Base-by-base conservation (phyloP, 1,140 invertebrate genomes). In the Chironomus tepperi region DNA sequence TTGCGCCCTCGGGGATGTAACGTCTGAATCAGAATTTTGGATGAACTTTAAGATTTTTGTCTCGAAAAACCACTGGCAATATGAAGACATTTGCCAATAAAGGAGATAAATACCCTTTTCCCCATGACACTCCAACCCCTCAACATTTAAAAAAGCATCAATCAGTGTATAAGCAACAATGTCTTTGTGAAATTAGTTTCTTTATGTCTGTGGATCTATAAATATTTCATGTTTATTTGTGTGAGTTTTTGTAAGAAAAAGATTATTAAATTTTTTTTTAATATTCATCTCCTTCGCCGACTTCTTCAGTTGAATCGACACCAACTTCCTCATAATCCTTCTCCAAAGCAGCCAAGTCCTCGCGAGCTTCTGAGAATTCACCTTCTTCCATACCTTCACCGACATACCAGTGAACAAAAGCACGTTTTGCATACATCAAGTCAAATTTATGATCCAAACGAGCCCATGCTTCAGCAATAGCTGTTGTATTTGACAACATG, bases 401-500 rank as follows among this genome's bases (percentile, higher is more conserved):
- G 0, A 89, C 87, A 79, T 91, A 93, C 90, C 90, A 92, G 79
- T 91, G 90, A 0, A 91, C 89, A 80, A 93, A 88, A 42, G 90
- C 88, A 79, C 90, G 84, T 82, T 92, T 86, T 79, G 91, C 84
- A 84, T 91, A 92, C 91, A 93, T 93, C 64, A 93, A 81, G 81
- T 93, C 90, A 81, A 93, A 94, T 81, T 93, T 94, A 80, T 91
- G 88, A 83, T 93, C 89, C 24, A 93, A 83, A 79, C 90, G 86
- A 47, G 89, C 88, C 92, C 91, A 94, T 24, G 92, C 93, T 80
- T 97, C 94, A 10, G 91, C 91, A 78, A 94, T 94, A 42, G 92
- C 91, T 0, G 93, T 95, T 0, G 93, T 94, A 80, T 95, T 95
- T 65, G 88, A 91, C 81, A 95, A 83, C 92, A 94, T 93, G 81